These are phyloP conservation scores for Drosophila bifasciata DNA, from an alignment of 1,140 invertebrate species.

Conservation along the genomic window DNA sequence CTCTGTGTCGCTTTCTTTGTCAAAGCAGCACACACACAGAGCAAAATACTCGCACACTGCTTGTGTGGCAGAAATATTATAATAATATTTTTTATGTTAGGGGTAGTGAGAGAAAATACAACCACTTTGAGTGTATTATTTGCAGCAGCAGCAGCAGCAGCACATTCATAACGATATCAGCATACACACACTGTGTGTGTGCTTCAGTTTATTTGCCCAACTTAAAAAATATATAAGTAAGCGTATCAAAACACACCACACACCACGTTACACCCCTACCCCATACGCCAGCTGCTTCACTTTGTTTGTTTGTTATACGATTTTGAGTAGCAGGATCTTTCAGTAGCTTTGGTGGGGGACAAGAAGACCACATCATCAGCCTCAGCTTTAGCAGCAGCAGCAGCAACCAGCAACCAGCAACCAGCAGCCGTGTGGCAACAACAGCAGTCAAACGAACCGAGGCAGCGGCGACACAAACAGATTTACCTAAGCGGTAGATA, in stretches of 20 bases:
- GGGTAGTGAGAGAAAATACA: background rate
- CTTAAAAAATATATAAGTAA: slow-evolving; percentile 43
- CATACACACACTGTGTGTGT: slow-evolving; percentile 6
- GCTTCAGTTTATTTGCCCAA: slow-evolving; percentile 49
- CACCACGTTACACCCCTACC: too few species aligned
- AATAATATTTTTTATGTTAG: slow-evolving; percentile 20
- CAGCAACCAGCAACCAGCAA: background rate
- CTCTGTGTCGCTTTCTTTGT: background rate
- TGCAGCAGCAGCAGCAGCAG: too few species aligned
- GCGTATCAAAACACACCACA: slow-evolving; percentile 17
- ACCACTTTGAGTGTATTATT: slow-evolving; percentile 47
- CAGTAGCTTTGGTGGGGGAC: background rate
- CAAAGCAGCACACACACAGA: background rate
- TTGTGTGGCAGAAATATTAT: slow-evolving; percentile 15
- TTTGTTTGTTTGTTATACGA: slow-evolving; percentile 50
- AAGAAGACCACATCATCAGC: too few species aligned
- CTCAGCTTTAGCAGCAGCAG: background rate
- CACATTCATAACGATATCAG: slow-evolving; percentile 53
- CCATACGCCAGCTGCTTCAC: background rate
- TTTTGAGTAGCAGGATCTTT: slow-evolving; percentile 16
- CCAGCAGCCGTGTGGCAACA: slow-evolving; percentile 22
- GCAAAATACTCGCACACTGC: background rate
- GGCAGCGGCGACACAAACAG: slow-evolving; percentile 20
- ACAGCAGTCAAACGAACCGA: background rate
- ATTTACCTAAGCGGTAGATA: slow-evolving; percentile 35